Conservation (phyloP, 2,113 vertebrate species). For the Numida meleagris region DNA sequence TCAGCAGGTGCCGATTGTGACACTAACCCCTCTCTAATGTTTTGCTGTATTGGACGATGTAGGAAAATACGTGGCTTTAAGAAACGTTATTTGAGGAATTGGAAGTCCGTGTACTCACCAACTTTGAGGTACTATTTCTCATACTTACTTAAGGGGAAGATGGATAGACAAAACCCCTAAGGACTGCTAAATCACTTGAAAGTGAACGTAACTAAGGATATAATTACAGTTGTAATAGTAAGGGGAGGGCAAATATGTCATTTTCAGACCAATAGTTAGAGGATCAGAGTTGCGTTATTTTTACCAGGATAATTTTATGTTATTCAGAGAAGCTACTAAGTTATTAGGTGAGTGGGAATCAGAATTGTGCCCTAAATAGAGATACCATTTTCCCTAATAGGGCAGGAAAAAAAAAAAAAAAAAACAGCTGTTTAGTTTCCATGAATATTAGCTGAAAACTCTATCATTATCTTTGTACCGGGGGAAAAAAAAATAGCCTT, state of each 20-base stretch:
- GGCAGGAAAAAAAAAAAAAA: too few relatives aligned
- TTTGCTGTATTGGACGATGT: neutral
- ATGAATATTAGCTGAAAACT: neutral
- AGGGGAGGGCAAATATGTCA: neutral
- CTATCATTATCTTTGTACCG: neutral
- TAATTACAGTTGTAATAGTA: neutral
- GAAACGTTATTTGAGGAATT: neutral
- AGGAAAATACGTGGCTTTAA: neutral
- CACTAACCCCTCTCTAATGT: accelerated
- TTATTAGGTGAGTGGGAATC: neutral
- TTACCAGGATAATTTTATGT: neutral
- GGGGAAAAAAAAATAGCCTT: neutral
- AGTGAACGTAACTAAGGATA: neutral
- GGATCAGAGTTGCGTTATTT: neutral
- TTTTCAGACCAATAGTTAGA: neutral
- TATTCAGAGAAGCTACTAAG: neutral
- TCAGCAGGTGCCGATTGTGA: neutral
- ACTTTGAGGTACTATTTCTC: neutral
- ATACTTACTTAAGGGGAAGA: neutral
- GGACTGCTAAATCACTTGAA: neutral
- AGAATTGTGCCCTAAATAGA: neutral
- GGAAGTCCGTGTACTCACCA: neutral
- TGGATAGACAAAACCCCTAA: neutral
- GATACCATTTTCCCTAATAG: neutral
- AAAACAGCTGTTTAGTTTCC: neutral